phyloP scores from a whole-genome alignment of 2,888 invertebrate species.

The Stenichneumon culpator region DNA sequence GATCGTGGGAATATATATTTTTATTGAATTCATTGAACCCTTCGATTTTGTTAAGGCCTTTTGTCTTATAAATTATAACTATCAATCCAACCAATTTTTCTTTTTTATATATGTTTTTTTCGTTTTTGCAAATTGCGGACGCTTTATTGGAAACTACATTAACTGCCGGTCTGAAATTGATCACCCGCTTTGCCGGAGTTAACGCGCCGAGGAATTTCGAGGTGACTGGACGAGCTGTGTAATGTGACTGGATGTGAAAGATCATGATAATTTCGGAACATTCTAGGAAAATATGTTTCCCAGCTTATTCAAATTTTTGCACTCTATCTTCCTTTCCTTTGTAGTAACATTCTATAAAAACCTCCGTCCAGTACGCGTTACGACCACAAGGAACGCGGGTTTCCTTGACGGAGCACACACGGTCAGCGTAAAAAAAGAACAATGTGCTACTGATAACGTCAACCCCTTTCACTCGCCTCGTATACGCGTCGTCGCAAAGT shows the following conservation, averaged over 20 bases:
- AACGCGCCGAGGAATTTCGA: not conserved
- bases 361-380: not conserved
- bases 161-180: not conserved
- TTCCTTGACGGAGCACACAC: not conserved
- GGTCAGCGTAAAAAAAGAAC: constrained; percentile 37
- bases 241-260: not conserved
- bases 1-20: too few species aligned
- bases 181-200: not conserved
- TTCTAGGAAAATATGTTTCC: not conserved
- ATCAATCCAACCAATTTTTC: too few species aligned
- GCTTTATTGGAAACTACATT: too few species aligned
- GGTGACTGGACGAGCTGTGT: not conserved
- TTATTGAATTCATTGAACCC: too few species aligned
- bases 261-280: not conserved
- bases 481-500: constrained; percentile 24
- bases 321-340: not conserved
- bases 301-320: not conserved
- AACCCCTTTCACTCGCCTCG: constrained; percentile 21
- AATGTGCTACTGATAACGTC: constrained; percentile 32
- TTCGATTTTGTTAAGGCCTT: too few species aligned
- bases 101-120: too few species aligned
- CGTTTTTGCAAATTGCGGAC: too few species aligned
- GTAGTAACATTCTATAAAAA: constrained; percentile 13
- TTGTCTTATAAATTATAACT: too few species aligned
- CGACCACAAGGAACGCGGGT: not conserved